Percentiles rank a stretch among this genome's conserved stretches.
These are phyloP conservation scores for Saguinus imperator DNA, from an alignment of 2,113 vertebrate genomes.

Conservation along the genomic window DNA sequence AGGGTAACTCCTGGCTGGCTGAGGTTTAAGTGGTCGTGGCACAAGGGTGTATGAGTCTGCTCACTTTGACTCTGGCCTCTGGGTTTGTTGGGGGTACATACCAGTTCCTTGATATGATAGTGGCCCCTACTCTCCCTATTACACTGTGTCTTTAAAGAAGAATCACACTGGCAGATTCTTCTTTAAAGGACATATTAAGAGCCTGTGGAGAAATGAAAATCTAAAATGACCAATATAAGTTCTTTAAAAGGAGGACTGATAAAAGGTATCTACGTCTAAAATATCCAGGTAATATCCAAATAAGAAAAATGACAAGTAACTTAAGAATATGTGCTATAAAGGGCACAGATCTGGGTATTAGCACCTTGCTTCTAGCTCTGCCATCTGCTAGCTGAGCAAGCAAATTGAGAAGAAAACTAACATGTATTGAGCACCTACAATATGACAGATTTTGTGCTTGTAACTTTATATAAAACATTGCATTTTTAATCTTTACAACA, in stretches of 20 bases:
- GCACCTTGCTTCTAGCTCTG: background rate
- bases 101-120: background rate
- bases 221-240: background rate
- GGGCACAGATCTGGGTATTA: background rate
- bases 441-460: background rate
- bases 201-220: background rate
- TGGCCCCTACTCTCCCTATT: background rate
- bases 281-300: background rate
- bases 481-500: background rate
- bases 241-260: background rate
- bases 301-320: background rate
- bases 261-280: background rate
- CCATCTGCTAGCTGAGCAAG: background rate
- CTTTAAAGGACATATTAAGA: background rate
- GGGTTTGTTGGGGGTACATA: background rate
- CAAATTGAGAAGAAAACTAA: background rate
- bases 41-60: background rate
- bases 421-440: background rate
- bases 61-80: conserved; percentile 15
- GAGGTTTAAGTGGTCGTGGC: background rate
- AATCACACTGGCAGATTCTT: background rate
- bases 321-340: background rate
- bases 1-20: background rate
- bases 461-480: background rate
- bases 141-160: too few species aligned